Evolutionary conservation across 2,888 invertebrate genomes (phyloP).

Genomic region (Gastrophysa polygoni): DNA sequence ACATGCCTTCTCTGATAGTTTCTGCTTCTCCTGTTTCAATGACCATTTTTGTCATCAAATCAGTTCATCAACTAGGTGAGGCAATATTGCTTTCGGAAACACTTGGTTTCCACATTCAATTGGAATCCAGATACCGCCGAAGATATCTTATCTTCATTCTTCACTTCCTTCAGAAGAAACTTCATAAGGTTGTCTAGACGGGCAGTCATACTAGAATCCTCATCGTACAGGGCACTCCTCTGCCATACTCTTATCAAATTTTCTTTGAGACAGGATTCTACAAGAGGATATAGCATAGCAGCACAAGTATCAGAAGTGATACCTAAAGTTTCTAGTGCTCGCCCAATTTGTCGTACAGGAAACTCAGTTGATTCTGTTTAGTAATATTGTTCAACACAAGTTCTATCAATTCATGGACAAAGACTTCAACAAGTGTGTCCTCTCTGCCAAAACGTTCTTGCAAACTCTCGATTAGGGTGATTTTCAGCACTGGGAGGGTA

Average conservation of each 20-base stretch:
- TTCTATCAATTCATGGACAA: too few relatives aligned
- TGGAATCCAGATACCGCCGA: background rate
- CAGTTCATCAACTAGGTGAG: too few relatives aligned
- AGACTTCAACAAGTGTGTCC: constrained; percentile 1
- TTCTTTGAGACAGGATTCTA: constrained; percentile 45
- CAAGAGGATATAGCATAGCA: constrained; percentile 46
- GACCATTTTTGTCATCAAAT: too few relatives aligned
- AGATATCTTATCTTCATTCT: background rate
- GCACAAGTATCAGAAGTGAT: constrained; percentile 39
- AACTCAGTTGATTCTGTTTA: background rate
- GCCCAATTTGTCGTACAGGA: background rate
- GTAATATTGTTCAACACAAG: background rate
- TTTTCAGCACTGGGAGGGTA: constrained; percentile 15
- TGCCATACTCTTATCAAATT: constrained; percentile 42
- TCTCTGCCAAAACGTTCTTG: constrained; percentile 14
- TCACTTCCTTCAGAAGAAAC: background rate
- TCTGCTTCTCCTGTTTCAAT: too few relatives aligned
- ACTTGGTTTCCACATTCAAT: too few relatives aligned
- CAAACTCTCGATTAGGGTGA: constrained; percentile 12
- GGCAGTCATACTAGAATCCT: background rate
- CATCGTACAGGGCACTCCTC: background rate
- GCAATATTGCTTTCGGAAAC: too few relatives aligned
- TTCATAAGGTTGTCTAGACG: background rate
- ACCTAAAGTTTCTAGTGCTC: background rate
- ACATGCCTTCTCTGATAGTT: too few relatives aligned